phyloP scores from a whole-genome alignment of 2,113 vertebrate species.

The Emydocephalus ijimae region DNA sequence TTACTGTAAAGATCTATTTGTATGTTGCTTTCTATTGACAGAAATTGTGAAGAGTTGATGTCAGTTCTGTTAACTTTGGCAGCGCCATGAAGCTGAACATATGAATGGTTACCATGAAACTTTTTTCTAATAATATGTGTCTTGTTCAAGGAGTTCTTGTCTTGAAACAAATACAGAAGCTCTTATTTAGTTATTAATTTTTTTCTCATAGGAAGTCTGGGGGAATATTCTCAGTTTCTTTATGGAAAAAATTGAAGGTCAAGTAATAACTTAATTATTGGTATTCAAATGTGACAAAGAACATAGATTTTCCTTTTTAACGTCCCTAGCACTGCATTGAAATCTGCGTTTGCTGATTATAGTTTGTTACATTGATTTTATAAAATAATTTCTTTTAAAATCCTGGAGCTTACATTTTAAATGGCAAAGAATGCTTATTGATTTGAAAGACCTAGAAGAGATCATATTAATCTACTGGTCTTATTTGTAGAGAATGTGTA shows the following conservation, averaged over 20 bases:
- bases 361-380: background rate
- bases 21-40: background rate
- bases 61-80: background rate
- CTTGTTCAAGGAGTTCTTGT: background rate
- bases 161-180: background rate
- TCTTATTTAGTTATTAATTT: background rate
- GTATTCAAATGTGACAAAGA: background rate
- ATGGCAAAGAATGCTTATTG: background rate
- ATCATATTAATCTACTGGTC: background rate
- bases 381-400: background rate
- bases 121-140: background rate
- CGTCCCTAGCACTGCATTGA: background rate
- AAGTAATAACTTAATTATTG: background rate
- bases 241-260: background rate
- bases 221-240: background rate
- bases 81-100: background rate
- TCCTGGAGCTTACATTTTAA: background rate
- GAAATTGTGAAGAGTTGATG: background rate
- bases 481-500: background rate
- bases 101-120: background rate
- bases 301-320: background rate
- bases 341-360: background rate
- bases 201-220: background rate
- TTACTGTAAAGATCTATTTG: background rate
- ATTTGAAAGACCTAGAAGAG: background rate